Evolutionary conservation across 1,140 invertebrate species (phyloP).

Genomic region (Pachyrhynchus sulphureomaculatus): DNA sequence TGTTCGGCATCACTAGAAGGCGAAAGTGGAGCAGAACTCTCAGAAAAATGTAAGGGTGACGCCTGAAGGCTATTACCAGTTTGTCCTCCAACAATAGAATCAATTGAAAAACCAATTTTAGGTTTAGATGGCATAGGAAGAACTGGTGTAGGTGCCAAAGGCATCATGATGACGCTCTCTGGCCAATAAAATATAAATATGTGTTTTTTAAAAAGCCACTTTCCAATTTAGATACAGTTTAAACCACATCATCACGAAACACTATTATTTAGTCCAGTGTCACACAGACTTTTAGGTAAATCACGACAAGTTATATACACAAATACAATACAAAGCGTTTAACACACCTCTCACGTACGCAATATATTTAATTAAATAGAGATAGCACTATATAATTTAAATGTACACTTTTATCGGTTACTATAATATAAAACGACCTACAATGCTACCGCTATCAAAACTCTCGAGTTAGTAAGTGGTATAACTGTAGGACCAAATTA

Average conservation of each 20-base stretch:
- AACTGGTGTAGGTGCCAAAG: conserved; percentile 84
- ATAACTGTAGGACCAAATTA: conserved; percentile 25
- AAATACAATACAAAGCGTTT: no score
- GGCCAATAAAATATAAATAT: neutral
- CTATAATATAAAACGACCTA: conserved; percentile 11
- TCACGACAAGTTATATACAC: no score
- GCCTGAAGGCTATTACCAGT: conserved; percentile 46
- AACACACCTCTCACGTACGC: no score
- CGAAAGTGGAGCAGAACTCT: conserved; percentile 48
- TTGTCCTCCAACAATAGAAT: conserved; percentile 84
- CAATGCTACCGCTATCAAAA: conserved; percentile 46
- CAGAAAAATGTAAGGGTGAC: conserved; percentile 49
- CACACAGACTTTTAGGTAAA: no score
- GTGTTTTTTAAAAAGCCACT: neutral
- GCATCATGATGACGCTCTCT: conserved; percentile 70
- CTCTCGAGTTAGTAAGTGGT: conserved; percentile 47
- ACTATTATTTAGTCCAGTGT: no score
- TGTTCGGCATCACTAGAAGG: conserved; percentile 46
- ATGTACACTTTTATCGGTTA: neutral
- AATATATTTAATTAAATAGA: no score
- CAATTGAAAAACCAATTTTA: conserved; percentile 93
- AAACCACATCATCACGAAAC: no score
- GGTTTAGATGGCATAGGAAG: conserved; percentile 82
- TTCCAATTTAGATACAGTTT: no score
- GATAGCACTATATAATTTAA: no score